Evolutionary conservation across 1,140 invertebrate genomes (phyloP), one percentile per base, ranked within the genome.

Genomic region (Camponotus vicinus): DNA sequence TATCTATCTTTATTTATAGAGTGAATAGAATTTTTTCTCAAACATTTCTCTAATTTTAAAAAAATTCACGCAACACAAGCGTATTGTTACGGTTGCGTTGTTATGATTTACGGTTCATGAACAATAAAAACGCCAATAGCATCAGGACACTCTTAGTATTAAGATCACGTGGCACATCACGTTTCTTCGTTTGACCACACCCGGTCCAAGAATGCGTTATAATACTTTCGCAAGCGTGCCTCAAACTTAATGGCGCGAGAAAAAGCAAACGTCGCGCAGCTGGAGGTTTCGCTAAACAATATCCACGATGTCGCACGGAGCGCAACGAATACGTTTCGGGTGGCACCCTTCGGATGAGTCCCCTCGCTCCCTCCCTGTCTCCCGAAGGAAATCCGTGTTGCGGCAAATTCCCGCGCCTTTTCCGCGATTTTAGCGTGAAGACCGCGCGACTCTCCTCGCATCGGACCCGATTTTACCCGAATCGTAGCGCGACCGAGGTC

Each of bases 381-480:
- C 13, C n/a, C 69, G 6, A 40, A 73, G 69, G 18, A 87, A 84
- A 85, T 71, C 71, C 64, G 63, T 15, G 64, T 32, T 78, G 34
- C 86, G 59, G 86, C 80, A 70, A 85, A 85, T 85, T 52, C 80
- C 37, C 61, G 73, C 76, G 61, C 32, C 64, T 70, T 52, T 76
- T 84, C 52, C 86, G 73, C 84, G 75, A 88, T 86, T 88, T 88
- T 49, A 86, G 63, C 86, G 86, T 88, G 86, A 88, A 88, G 86
- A 76, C 61, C 79, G 49, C 73, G 79, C 49, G 49, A 52, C 84
- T 75, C 69, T 40, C 49, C 69, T 40, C 61, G 63, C 21, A 57
- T 55, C 21, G 49, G 49, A 27, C 27, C 27, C 27, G 27, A 27
- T 27, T 63, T 57, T 86, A 77, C 82, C 45, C 42, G 15, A 69